Base-by-base conservation (phyloP, 2,797 vertebrate species). In the Pseudochirops corinnae region DNA sequence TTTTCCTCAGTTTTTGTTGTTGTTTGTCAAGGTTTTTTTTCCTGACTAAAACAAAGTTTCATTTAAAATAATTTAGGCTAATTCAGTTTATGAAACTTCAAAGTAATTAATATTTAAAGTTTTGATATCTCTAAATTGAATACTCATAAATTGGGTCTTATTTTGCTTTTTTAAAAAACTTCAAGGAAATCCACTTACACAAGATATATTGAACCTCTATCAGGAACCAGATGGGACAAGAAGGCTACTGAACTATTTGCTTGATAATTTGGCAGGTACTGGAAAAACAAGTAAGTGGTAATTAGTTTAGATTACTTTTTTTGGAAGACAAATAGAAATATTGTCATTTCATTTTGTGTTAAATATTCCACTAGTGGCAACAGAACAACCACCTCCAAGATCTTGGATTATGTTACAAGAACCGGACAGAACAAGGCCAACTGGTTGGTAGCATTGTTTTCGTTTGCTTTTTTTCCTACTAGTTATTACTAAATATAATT, bases 221-320 rank as follows among this genome's bases (percentile, higher is more conserved):
- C 99, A 99, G 99, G 99, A 99, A 99, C 99, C 99, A 94, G 99
- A 99, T 97, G 99, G 99, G 98, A 99, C 99, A 60, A 99, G 99
- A 98, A 99, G 99, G 99, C 99, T 99, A 98, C 99, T 99, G 98
- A 99, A 99, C 98, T 99, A 99, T 99, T 99, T 99, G 99, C 99
- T 99, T 99, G 99, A 99, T 99, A 99, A 99, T 99, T 99, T 99
- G 98, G 99, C 99, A 98, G 99, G 99, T 98, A 99, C 99, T 99
- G 99, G 99, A 98, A 99, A 99, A 99, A 99, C 99, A 99, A 99
- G 99, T 99, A 99, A 99, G 99, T 99, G 97, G 95, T 97, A 93
- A 95, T 97, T 96, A 96, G 90, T 96, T 98, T 97, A 92, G 97
- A 96, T 50, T 93, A 90, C 95, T 93, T 96, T 95, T 96, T 94